Percentiles rank a stretch among this genome's conserved stretches.
These are phyloP conservation scores for Tinamus guttatus DNA, from an alignment of 2,113 vertebrate genomes.

Conservation along the genomic window DNA sequence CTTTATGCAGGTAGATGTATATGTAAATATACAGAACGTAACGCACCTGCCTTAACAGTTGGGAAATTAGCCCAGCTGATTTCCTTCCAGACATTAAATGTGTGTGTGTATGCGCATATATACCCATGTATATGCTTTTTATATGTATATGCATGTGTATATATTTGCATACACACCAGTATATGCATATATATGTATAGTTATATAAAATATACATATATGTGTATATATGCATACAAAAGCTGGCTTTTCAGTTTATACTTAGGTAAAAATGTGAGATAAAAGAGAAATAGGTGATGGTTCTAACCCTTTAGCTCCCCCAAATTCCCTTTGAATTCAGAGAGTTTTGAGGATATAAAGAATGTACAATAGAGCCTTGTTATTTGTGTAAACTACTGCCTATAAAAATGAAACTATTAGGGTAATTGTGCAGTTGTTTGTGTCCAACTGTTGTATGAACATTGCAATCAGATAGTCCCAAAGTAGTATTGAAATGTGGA, in stretches of 20 bases:
- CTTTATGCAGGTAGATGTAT: conserved; percentile 2
- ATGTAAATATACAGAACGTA: neutral
- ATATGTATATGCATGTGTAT: neutral
- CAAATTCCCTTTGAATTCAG: conserved; percentile 8
- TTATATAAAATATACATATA: neutral
- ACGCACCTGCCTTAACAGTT: neutral
- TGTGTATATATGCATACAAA: neutral
- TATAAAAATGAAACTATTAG: neutral
- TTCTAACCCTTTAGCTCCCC: neutral
- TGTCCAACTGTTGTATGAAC: neutral
- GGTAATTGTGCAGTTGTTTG: neutral
- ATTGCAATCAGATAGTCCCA: neutral
- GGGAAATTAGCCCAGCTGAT: neutral
- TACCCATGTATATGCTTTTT: neutral
- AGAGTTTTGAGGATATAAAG: neutral
- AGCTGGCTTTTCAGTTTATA: conserved; percentile 3
- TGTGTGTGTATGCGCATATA: neutral
- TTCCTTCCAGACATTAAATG: neutral
- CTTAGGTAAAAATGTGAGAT: neutral
- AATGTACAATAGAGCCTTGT: neutral
- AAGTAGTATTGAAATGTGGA: neutral
- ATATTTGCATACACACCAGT: neutral
- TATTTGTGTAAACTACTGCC: neutral
- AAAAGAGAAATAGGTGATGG: neutral
- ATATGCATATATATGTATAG: neutral